A percentile compares a stretch with the other conserved stretches of the same genome.
Evolutionary conservation across 1,140 invertebrate species (phyloP).

Genomic region (Nephotettix cincticeps): DNA sequence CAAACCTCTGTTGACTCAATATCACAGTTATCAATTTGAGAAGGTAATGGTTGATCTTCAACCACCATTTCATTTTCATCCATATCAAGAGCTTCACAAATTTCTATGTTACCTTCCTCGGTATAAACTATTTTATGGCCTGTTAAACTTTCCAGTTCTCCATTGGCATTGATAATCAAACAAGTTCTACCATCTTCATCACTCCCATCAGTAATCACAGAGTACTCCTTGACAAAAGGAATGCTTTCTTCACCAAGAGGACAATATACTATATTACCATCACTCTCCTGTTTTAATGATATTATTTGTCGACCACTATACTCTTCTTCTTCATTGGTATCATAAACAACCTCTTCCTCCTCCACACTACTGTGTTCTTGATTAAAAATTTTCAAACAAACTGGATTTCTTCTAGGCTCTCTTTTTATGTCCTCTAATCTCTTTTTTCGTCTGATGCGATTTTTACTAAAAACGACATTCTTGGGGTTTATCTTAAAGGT

Average conservation of each 20-base stretch:
- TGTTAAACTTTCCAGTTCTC: neutral
- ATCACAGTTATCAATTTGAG: too few relatives aligned
- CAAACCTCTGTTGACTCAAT: too few relatives aligned
- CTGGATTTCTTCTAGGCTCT: neutral
- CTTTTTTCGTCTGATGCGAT: neutral
- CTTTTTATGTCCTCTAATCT: neutral
- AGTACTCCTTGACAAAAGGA: neutral
- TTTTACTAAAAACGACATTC: slow-evolving; percentile 13
- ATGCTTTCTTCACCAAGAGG: neutral
- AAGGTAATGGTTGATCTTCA: too few relatives aligned
- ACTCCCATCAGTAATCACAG: neutral
- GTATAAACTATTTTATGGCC: neutral
- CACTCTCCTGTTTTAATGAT: neutral
- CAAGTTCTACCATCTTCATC: neutral
- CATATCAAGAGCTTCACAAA: too few relatives aligned
- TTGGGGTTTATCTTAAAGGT: slow-evolving; percentile 3
- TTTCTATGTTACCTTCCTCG: neutral
- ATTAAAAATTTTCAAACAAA: neutral
- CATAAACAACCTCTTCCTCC: neutral
- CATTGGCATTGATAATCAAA: neutral
- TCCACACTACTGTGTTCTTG: neutral
- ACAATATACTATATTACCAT: neutral
- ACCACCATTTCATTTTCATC: too few relatives aligned
- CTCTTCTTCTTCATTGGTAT: neutral
- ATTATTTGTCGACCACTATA: neutral